A percentile compares a stretch with the other conserved stretches of the same genome.
phyloP scores from a whole-genome alignment of 1,140 invertebrate species.

The Bombus confusus region DNA sequence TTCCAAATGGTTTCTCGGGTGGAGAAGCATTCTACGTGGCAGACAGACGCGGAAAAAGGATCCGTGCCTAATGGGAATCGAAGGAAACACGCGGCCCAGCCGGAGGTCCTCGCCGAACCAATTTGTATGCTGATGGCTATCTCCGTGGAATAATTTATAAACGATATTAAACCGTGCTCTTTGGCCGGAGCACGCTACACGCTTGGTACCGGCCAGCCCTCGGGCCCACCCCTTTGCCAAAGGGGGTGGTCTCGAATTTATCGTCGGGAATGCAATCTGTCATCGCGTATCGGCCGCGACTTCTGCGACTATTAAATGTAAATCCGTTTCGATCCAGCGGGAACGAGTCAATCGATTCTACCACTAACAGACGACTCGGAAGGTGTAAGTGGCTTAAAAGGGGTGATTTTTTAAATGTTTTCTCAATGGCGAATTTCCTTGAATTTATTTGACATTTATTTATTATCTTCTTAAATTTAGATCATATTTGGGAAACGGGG shows the following conservation, averaged over 20 bases:
- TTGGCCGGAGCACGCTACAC: slow-evolving; percentile 62
- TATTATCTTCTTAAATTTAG: background rate
- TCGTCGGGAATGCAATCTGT: slow-evolving; percentile 46
- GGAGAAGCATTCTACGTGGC: background rate
- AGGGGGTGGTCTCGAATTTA: slow-evolving; percentile 45
- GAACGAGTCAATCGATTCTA: slow-evolving; percentile 4
- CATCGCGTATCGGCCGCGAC: slow-evolving; percentile 40
- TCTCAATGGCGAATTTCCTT: background rate
- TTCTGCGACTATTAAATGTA: slow-evolving; percentile 49
- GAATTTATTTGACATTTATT: background rate
- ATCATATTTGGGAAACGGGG: too few relatives aligned
- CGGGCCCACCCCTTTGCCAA: slow-evolving; percentile 14
- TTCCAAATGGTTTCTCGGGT: background rate
- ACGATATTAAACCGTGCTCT: slow-evolving; percentile 73
- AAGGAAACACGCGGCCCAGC: slow-evolving; percentile 45
- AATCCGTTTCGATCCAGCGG: slow-evolving; percentile 34
- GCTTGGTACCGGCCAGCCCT: slow-evolving; percentile 63
- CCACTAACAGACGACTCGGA: background rate
- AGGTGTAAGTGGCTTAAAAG: background rate
- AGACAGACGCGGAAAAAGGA: slow-evolving; percentile 40
- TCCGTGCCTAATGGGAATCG: slow-evolving; percentile 42
- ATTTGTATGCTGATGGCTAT: slow-evolving; percentile 76
- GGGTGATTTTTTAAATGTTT: background rate
- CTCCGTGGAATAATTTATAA: slow-evolving; percentile 74
- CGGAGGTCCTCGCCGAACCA: slow-evolving; percentile 62